phyloP scores from a whole-genome alignment of 1,140 invertebrate genomes.

The Drosophila elegans region DNA sequence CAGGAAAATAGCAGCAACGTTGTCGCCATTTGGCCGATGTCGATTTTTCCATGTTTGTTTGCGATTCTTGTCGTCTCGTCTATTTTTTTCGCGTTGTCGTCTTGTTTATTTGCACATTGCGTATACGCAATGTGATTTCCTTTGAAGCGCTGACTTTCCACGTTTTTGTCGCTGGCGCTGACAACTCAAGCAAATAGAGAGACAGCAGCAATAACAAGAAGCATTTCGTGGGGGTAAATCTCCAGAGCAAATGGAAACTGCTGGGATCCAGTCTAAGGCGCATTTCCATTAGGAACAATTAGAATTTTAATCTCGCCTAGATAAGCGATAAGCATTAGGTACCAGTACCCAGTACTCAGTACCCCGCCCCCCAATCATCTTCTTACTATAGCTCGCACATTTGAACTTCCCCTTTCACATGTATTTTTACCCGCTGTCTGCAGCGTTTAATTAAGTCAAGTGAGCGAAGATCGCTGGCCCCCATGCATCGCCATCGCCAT shows the following conservation, averaged over 20 bases:
- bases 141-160: constrained; percentile 68
- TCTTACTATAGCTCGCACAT: constrained; percentile 53
- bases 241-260: constrained; percentile 14
- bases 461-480: constrained; percentile 72
- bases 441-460: constrained; percentile 80
- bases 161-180: constrained; percentile 57
- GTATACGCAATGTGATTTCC: constrained; percentile 78
- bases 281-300: constrained; percentile 14
- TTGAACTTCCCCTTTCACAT: constrained; percentile 58
- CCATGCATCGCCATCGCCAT: constrained; percentile 46
- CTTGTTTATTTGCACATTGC: constrained; percentile 72
- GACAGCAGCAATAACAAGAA: constrained; percentile 37
- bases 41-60: constrained; percentile 78
- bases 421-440: constrained; percentile 44
- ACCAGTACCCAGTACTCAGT: too few relatives aligned
- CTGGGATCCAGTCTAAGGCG: constrained; percentile 32
- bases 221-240: constrained; percentile 12
- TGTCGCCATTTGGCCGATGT: constrained; percentile 68
- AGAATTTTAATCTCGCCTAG: constrained; percentile 47
- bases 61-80: constrained; percentile 12
- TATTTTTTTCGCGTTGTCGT: constrained; percentile 1
- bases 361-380: constrained; percentile 23
- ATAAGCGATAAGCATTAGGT: constrained; percentile 63
- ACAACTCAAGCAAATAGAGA: constrained; percentile 58
- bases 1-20: constrained; percentile 50